Base-by-base conservation (phyloP, 2,888 invertebrate species). In the Xanthia icteritia region DNA sequence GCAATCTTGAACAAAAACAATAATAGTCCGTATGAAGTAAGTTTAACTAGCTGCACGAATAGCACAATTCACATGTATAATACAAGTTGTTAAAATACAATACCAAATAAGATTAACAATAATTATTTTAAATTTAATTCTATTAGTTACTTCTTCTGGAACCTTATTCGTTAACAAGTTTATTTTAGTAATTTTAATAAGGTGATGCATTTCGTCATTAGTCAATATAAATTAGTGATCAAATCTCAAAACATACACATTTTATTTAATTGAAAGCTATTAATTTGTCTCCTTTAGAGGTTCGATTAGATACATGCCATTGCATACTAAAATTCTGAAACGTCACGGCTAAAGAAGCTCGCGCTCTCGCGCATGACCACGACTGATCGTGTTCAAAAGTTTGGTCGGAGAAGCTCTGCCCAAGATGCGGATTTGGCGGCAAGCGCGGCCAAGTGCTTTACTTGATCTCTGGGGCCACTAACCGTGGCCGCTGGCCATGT, bases 161-260 rank as follows among this genome's bases (percentile, higher is more conserved):
- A 42, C 3, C 11, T 42, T 51, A 48, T 77, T 67, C 39, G 27
- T 66, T 17, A 9, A 8, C 36, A n/a, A 51, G 36, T 39, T 31
- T 15, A 0, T 61, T 61, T 76, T 54, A 77, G 58, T 73, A 17
- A 45, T 36, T 79, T 80, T 63, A 72, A 45, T 79, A 61, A 39
- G 36, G 54, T 48, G 23, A n/a, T 77, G 51, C 23, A 56, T 73
- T 63, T 73, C 48, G 39, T 73, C 23, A 56, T 77, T 70, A 61
- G 36, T 79, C 51, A 70, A 39, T 77, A 72, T 48, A 56, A 78
- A 73, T 63, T 27, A 77, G 68, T 36, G 31, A n/a, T 42, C 42
- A 69, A 51, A 61, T 77, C 69, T 69, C 51, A 79, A 56, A 73
- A 78, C 77, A 80, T 73, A 73, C 80, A 73, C 80, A 78, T 63